Conservation (phyloP, 2,888 invertebrate species). For the Galerucella calmariensis region DNA sequence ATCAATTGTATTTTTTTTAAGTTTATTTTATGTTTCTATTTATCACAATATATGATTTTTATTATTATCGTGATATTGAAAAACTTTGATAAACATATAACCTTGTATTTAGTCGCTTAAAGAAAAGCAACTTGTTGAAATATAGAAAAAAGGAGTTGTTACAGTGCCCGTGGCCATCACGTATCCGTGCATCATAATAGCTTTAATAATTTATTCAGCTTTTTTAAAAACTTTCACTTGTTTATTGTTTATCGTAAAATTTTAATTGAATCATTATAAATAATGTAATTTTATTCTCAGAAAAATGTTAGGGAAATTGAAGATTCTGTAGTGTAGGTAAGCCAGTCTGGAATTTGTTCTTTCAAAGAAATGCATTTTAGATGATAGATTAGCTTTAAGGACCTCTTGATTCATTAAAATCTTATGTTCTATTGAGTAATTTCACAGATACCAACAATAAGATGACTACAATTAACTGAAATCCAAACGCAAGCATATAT, state of each 20-base stretch:
- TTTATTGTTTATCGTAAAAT: constrained; percentile 24
- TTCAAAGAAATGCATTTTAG: too few species aligned
- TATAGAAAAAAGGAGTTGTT: constrained; percentile 17
- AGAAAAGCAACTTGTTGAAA: constrained; percentile 29
- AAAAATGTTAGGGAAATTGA: not conserved
- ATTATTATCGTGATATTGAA: not conserved
- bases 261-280: constrained; percentile 22
- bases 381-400: too few species aligned
- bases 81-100: constrained; percentile 25
- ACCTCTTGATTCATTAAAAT: too few species aligned
- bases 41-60: too few species aligned
- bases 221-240: constrained; percentile 29
- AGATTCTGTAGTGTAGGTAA: not conserved
- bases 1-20: too few species aligned
- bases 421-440: too few species aligned
- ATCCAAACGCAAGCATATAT: too few species aligned
- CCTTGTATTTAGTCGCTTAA: constrained; percentile 19
- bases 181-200: constrained; percentile 26
- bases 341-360: too few species aligned
- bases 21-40: too few species aligned
- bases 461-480: too few species aligned
- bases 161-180: constrained; percentile 21
- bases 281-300: not conserved
- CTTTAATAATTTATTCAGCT: constrained; percentile 27
- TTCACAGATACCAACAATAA: too few species aligned